These are phyloP conservation scores for Tetrapedia diversipes DNA, from an alignment of 2,888 invertebrate genomes.

Conservation along the genomic window DNA sequence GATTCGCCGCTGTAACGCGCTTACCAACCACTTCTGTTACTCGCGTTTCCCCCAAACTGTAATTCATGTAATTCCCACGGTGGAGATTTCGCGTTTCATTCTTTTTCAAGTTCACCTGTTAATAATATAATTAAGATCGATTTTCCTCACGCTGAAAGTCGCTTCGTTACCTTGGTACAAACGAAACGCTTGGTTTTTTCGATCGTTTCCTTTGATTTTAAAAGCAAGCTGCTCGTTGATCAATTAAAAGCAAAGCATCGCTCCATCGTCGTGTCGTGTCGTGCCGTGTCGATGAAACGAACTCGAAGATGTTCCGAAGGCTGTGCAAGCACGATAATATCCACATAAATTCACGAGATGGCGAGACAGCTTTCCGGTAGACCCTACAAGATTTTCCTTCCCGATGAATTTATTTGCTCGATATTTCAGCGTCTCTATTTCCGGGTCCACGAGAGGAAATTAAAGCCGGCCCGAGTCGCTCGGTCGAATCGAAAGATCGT, in stretches of 20 bases:
- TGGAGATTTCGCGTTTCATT: neutral
- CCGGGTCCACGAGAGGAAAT: constrained; percentile 26
- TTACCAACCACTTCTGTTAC: neutral
- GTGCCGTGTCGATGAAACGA: neutral
- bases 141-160: too few relatives aligned
- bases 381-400: neutral
- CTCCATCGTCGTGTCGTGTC: too few relatives aligned
- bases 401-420: constrained; percentile 8
- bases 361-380: neutral
- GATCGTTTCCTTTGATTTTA: too few relatives aligned
- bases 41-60: constrained; percentile 9
- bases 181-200: too few relatives aligned
- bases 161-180: too few relatives aligned
- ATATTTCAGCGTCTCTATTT: constrained; percentile 27
- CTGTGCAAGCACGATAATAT: neutral
- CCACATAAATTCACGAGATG: neutral
- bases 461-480: constrained; percentile 18
- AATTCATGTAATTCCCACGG: neutral
- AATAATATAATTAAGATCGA: too few relatives aligned
- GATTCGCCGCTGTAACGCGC: neutral
- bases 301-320: neutral
- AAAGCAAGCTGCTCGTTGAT: too few relatives aligned
- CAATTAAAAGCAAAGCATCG: too few relatives aligned
- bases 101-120: too few relatives aligned
- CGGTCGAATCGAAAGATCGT: constrained; percentile 34